Evolutionary conservation across 1,140 invertebrate genomes (phyloP).

Genomic region (Drosophila ironensis): DNA sequence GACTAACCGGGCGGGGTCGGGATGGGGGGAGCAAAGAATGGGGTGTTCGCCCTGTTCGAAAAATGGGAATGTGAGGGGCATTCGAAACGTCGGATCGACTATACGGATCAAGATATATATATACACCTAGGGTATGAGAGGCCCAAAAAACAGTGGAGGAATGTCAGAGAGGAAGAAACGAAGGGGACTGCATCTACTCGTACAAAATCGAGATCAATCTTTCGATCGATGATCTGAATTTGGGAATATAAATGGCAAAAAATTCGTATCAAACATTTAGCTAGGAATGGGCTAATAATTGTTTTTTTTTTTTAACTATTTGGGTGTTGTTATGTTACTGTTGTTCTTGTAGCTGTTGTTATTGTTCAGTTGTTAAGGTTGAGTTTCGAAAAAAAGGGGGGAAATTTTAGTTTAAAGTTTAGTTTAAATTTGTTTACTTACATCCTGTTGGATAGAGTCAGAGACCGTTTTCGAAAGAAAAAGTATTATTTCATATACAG

Average conservation of each 20-base stretch:
- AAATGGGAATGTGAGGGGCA: no score
- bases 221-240: constrained; percentile 12
- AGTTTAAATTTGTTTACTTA: constrained; percentile 65
- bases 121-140: no score
- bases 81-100: no score
- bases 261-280: constrained; percentile 28
- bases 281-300: constrained; percentile 27
- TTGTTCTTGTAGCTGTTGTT: constrained; percentile 1
- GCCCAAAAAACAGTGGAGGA: no score
- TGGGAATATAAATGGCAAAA: constrained; percentile 17
- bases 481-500: no score
- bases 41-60: constrained; percentile 20
- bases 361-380: constrained; percentile 24
- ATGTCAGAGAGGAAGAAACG: constrained; percentile 13
- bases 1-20: no score
- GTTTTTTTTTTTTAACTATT: no score
- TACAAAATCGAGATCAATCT: constrained; percentile 47
- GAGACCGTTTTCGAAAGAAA: constrained; percentile 64
- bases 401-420: no score
- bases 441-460: constrained; percentile 68
- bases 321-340: background rate
- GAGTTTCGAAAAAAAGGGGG: constrained; percentile 20
- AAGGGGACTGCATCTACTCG: constrained; percentile 40
- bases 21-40: constrained; percentile 5
- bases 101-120: background rate